phyloP scores from a whole-genome alignment of 2,113 vertebrate species.

The Harpagus bidentatus region DNA sequence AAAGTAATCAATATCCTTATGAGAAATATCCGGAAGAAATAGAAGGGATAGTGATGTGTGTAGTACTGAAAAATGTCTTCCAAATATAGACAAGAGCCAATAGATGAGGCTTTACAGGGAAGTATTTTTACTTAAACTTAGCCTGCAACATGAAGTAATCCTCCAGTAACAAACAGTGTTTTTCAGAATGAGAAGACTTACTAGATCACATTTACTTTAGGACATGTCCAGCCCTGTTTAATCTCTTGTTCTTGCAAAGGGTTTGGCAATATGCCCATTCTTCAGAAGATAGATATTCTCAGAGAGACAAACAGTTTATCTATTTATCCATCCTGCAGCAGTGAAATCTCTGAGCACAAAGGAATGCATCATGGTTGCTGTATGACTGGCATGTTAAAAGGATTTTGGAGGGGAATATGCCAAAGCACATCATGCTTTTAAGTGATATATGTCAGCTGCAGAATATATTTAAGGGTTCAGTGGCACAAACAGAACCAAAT shows the following conservation, averaged over 20 bases:
- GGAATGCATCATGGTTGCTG: background rate
- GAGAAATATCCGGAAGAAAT: background rate
- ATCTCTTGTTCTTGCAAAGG: background rate
- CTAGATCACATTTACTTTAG: background rate
- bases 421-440: constrained; percentile 13
- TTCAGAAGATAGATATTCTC: background rate
- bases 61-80: background rate
- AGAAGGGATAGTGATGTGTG: background rate
- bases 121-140: background rate
- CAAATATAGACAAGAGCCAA: background rate
- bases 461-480: constrained; percentile 38
- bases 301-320: background rate
- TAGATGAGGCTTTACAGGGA: background rate
- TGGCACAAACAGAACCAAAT: background rate
- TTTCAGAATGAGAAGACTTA: background rate
- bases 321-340: background rate
- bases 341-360: background rate
- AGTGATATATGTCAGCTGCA: constrained; percentile 29
- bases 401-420: constrained; percentile 6
- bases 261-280: background rate
- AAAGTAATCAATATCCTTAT: background rate
- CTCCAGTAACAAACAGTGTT: background rate
- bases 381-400: background rate
- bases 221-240: background rate
- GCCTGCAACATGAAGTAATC: background rate